Base-by-base conservation (phyloP, 2,888 invertebrate genomes). In the Parnassius apollo region DNA sequence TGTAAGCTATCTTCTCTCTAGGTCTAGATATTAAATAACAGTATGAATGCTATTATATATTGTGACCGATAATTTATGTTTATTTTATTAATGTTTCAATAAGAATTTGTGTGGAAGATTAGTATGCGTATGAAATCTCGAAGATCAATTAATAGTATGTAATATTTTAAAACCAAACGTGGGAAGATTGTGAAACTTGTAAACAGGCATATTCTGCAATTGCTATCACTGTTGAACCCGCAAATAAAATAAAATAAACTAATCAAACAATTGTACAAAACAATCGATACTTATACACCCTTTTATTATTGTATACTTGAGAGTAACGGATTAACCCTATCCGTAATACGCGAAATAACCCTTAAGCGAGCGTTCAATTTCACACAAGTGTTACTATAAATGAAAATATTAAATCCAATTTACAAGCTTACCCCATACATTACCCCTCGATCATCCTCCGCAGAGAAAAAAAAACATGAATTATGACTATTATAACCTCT, bases 401-500 rank as follows among this genome's bases (percentile, higher is more conserved):
- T 80, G 83, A 83, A 90, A 91, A 91, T 91, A 91, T 91, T 91
- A 88, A 88, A 91, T 91, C 91, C 91, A 91, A 91, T 91, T 88
- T 85, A 84, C 78, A 68, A 81, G 82, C 82, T 79, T 80, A 82
- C 83, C 84, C 84, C 77, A 78, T 71, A 74, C 62, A 69, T 75
- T 76, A 77, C 85, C 88, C 88, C 83, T 81, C 85, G 83, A 87
- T 86, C 80, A 88, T 88, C 84, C 80, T 42, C 58, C 42, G 44
- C 22, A 35, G 59, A 49, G 55, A 79, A 76, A 80, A 74, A 77
- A 85, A 87, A 86, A 87, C 84, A 86, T 80, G 82, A 88, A 88
- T 88, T 87, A 90, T 89, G 85, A 85, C 81, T 84, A 88, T 89
- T 85, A 90, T 87, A 90, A 86, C 82, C 85, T 83, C 86, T 86